Evolutionary conservation across 2,888 invertebrate genomes (phyloP).

Genomic region (Leptopilina myrica): DNA sequence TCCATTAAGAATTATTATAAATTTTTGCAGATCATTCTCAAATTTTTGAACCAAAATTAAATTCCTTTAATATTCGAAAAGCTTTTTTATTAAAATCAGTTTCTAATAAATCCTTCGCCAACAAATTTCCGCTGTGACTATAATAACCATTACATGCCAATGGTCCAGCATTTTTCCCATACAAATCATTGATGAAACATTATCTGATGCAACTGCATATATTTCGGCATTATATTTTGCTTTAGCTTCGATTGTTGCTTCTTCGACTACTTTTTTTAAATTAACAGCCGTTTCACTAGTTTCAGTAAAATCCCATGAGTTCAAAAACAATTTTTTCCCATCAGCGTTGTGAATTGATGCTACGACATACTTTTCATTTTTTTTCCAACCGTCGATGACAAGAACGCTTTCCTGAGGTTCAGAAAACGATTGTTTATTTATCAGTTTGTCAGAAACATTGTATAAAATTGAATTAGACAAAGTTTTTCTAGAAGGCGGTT

Average conservation of each 20-base stretch:
- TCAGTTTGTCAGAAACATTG: neutral
- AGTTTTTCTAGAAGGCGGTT: no score
- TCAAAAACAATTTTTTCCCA: neutral
- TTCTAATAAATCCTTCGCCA: neutral
- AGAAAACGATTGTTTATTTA: neutral
- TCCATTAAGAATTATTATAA: no score
- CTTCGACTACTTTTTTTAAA: conserved; percentile 10
- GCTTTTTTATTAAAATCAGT: neutral
- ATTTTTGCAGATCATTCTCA: no score
- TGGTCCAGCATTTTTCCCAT: no score
- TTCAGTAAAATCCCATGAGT: neutral
- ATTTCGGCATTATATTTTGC: no score
- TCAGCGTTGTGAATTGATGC: neutral
- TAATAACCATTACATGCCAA: no score
- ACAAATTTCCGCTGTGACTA: no score
- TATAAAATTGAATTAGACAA: no score
- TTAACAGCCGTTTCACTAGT: neutral
- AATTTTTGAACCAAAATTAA: neutral
- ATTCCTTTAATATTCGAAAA: conserved; percentile 39
- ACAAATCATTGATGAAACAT: no score
- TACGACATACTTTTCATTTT: neutral
- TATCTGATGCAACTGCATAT: no score
- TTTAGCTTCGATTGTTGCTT: neutral
- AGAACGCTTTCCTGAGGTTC: conserved; percentile 16
- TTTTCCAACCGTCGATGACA: conserved; percentile 40